A percentile compares a stretch with the other conserved stretches of the same genome.
These are phyloP conservation scores for Actinernus sp. DNA, from an alignment of 92 coral and sea anemone species.

Conservation along the genomic window DNA sequence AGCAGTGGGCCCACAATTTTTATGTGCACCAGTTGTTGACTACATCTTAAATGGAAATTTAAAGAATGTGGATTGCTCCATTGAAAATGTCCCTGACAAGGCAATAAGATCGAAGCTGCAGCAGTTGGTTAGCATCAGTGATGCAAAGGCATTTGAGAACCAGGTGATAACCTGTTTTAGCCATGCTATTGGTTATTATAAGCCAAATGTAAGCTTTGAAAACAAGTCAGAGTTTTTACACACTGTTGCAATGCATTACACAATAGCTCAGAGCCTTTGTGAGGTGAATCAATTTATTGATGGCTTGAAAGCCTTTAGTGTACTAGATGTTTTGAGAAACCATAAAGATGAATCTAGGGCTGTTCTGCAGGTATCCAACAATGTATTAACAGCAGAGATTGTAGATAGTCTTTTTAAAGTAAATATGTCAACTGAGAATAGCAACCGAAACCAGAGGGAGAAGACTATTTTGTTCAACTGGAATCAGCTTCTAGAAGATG, in stretches of 20 bases:
- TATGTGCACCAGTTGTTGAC: conserved; percentile 60
- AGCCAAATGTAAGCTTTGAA: conserved; percentile 11
- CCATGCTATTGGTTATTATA: conserved; percentile 15
- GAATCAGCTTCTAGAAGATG: conserved; percentile 57
- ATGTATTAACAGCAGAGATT: conserved; percentile 51
- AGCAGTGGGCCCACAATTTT: conserved; percentile 70
- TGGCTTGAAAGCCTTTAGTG: conserved; percentile 46
- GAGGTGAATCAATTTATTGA: conserved; percentile 65
- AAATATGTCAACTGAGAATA: conserved; percentile 47
- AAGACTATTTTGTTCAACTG: conserved; percentile 50
- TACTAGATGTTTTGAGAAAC: conserved; percentile 37
- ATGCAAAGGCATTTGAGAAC: conserved; percentile 18
- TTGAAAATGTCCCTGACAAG: conserved; percentile 45
- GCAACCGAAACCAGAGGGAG: conserved; percentile 56
- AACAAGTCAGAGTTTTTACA: conserved; percentile 40
- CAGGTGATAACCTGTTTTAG: conserved; percentile 14
- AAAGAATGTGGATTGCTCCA: conserved; percentile 27
- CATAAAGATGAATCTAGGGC: conserved; percentile 55
- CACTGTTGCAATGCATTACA: conserved; percentile 47
- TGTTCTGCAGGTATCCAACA: conserved; percentile 36
- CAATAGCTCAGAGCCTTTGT: conserved; percentile 31
- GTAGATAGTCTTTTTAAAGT: conserved; percentile 45
- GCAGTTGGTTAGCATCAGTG: conserved; percentile 14
- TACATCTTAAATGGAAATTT: conserved; percentile 46
- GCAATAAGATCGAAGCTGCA: conserved; percentile 21